Evolutionary conservation across 2,797 vertebrate species (phyloP).

Genomic region (Galago senegalensis): DNA sequence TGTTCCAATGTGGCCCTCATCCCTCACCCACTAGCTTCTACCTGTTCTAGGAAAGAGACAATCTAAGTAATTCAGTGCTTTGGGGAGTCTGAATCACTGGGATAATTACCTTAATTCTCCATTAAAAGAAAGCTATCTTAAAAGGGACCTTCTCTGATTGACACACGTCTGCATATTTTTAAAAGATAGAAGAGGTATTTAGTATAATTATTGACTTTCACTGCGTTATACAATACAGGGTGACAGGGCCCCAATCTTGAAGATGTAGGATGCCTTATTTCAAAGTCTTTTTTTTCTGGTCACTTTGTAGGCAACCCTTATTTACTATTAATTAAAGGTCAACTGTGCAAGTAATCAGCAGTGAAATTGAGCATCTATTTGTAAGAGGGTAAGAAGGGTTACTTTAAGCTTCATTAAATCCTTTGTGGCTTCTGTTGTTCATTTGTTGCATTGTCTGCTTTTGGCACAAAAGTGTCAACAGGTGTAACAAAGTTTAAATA

Average conservation of each 20-base stretch:
- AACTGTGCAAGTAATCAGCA: conserved; percentile 61
- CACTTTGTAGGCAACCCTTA: conserved; percentile 39
- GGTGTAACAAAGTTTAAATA: conserved; percentile 76
- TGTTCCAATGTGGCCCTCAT: background rate
- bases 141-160: conserved; percentile 68
- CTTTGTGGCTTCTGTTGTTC: conserved; percentile 78
- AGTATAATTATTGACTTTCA: conserved; percentile 67
- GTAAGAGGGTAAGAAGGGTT: conserved; percentile 62
- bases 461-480: conserved; percentile 80
- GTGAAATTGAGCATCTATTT: conserved; percentile 65
- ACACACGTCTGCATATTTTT: background rate
- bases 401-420: conserved; percentile 63
- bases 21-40: background rate
- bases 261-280: background rate
- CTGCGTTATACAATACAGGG: conserved; percentile 21
- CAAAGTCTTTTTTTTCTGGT: conserved; percentile 48
- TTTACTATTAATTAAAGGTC: conserved; percentile 77
- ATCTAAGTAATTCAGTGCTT: conserved; percentile 61
- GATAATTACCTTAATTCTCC: conserved; percentile 73
- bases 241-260: background rate
- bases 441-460: conserved; percentile 63
- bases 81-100: conserved; percentile 55
- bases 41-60: conserved; percentile 53
- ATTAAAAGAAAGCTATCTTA: conserved; percentile 69
- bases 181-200: conserved; percentile 54